Conservation (phyloP, 2,797 vertebrate species). For the Pseudomugil tenellus region DNA sequence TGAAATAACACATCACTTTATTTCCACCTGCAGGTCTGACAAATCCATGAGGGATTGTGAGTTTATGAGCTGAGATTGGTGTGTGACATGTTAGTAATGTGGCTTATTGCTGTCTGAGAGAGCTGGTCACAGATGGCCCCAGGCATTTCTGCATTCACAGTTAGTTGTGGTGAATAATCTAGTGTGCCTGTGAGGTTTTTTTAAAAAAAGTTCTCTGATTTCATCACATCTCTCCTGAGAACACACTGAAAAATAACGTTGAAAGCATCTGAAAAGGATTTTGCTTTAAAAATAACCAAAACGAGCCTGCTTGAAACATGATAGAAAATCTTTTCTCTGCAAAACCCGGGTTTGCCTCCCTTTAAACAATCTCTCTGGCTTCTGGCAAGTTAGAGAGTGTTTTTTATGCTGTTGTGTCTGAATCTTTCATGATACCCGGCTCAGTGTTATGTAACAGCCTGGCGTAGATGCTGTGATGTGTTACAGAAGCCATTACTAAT, state of each 20-base stretch:
- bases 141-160: conserved; percentile 33
- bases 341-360: neutral
- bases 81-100: conserved; percentile 31
- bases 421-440: conserved; percentile 67
- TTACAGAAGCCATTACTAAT: conserved; percentile 68
- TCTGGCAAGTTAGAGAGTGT: conserved; percentile 23
- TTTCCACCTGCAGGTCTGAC: conserved; percentile 9
- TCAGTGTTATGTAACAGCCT: conserved; percentile 64
- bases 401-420: conserved; percentile 37
- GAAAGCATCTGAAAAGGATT: neutral
- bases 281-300: neutral
- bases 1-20: neutral
- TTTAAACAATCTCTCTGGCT: conserved; percentile 3
- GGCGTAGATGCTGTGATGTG: conserved; percentile 52
- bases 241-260: neutral
- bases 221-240: conserved; percentile 18
- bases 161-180: conserved; percentile 34
- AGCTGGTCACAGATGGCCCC: conserved; percentile 61
- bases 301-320: neutral
- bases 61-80: conserved; percentile 10
- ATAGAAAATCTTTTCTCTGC: neutral
- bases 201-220: conserved; percentile 19
- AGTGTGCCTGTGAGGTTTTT: conserved; percentile 30
- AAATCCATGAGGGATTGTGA: conserved; percentile 9
- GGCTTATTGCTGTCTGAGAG: conserved; percentile 37